Conservation (phyloP, 2,888 invertebrate genomes). For the Drosophila nigritarsus region DNA sequence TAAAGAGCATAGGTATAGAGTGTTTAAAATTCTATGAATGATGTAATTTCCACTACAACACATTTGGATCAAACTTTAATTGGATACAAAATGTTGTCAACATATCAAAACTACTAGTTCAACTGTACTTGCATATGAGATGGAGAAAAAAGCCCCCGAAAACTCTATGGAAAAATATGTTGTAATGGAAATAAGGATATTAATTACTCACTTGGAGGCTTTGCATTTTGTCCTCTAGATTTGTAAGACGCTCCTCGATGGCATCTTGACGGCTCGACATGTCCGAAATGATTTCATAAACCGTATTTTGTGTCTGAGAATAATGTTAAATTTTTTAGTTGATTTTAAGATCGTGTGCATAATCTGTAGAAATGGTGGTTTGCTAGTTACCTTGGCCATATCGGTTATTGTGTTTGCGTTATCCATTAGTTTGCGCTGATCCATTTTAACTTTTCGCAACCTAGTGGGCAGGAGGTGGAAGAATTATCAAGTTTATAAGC, state of each 20-base stretch:
- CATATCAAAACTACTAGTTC: neutral
- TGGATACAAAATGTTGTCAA: neutral
- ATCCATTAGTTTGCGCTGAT: conserved; percentile 99
- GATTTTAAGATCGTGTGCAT: neutral
- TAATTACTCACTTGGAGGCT: conserved; percentile 89
- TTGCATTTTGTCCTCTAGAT: conserved; percentile 96
- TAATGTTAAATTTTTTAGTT: conserved; percentile 2
- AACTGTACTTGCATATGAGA: neutral
- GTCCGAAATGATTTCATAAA: conserved; percentile 99
- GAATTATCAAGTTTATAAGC: conserved; percentile 64
- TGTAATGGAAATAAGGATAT: neutral
- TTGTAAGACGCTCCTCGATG: conserved; percentile 96
- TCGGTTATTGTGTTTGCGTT: conserved; percentile 99
- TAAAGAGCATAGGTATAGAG: neutral
- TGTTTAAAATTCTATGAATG: neutral
- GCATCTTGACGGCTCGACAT: conserved; percentile 97
- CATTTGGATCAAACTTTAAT: neutral
- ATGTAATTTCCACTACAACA: neutral
- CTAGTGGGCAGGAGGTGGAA: conserved; percentile 86
- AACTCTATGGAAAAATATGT: neutral
- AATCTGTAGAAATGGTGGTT: neutral
- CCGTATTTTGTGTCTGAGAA: conserved; percentile 96
- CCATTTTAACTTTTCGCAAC: conserved; percentile 99
- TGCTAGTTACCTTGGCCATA: conserved; percentile 97
- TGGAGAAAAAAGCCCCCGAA: neutral